Evolutionary conservation across 2,113 vertebrate genomes (phyloP).

Genomic region (Myrmophylax atrothorax): DNA sequence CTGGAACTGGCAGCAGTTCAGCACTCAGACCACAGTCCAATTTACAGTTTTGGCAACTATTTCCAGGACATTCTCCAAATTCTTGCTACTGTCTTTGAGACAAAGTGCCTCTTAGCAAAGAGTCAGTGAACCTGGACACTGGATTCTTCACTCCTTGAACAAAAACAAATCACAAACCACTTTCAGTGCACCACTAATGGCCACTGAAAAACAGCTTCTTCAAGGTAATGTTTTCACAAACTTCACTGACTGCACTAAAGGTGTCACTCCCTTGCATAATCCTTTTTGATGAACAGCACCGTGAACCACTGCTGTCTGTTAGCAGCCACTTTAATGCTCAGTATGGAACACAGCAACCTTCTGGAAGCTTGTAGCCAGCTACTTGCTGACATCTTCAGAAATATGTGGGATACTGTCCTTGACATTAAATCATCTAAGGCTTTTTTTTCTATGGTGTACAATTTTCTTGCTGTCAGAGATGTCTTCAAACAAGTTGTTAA

Average conservation of each 20-base stretch:
- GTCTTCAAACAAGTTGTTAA: not conserved
- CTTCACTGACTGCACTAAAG: not conserved
- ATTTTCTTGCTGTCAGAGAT: constrained; percentile 29
- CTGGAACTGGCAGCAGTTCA: constrained; percentile 41
- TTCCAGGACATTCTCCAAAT: constrained; percentile 47
- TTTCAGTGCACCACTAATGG: not conserved
- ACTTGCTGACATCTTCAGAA: constrained; percentile 37
- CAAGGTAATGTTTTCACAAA: constrained; percentile 29
- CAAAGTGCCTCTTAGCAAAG: constrained; percentile 43
- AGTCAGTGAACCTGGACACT: constrained; percentile 22
- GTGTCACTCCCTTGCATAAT: constrained; percentile 34
- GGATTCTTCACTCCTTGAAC: not conserved
- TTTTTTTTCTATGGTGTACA: not conserved
- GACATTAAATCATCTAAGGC: constrained; percentile 22
- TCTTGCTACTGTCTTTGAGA: constrained; percentile 37
- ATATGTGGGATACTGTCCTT: constrained; percentile 1
- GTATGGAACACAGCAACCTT: not conserved
- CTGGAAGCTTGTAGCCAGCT: not conserved
- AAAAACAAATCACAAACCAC: constrained; percentile 51
- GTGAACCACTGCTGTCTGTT: not conserved
- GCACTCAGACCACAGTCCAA: constrained; percentile 29
- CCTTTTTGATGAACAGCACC: constrained; percentile 4
- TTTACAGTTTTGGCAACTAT: constrained; percentile 61
- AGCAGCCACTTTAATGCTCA: not conserved
- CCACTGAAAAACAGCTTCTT: constrained; percentile 32